Evolutionary conservation across 1,140 invertebrate genomes (phyloP).

Genomic region (Campoletis sonorensis): DNA sequence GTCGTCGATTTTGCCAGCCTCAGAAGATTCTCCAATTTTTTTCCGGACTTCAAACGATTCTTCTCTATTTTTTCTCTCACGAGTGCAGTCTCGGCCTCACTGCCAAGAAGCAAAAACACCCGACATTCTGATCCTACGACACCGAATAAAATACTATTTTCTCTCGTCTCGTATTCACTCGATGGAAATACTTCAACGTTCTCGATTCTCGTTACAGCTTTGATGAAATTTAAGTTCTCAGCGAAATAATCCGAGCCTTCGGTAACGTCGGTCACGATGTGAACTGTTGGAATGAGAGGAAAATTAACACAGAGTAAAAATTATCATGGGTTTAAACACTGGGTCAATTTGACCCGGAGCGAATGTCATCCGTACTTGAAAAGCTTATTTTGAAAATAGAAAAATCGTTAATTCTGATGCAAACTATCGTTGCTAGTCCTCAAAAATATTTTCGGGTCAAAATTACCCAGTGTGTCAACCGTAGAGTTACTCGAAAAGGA

Average conservation of each 20-base stretch:
- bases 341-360: too few relatives aligned
- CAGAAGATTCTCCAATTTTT: slow-evolving; percentile 69
- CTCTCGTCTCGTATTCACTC: slow-evolving; percentile 51
- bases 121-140: slow-evolving; percentile 56
- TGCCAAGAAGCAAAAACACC: slow-evolving; percentile 60
- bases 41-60: slow-evolving; percentile 68
- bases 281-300: slow-evolving; percentile 53
- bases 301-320: too few relatives aligned
- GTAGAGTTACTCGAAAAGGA: too few relatives aligned
- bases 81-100: slow-evolving; percentile 49
- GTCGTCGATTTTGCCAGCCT: slow-evolving; percentile 59
- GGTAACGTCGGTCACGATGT: slow-evolving; percentile 56
- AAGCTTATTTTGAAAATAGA: too few relatives aligned
- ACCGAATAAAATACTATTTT: slow-evolving; percentile 58
- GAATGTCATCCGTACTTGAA: too few relatives aligned
- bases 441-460: too few relatives aligned
- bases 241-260: slow-evolving; percentile 59
- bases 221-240: slow-evolving; percentile 63
- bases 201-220: slow-evolving; percentile 58
- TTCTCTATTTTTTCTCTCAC: slow-evolving; percentile 64
- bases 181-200: slow-evolving; percentile 58
- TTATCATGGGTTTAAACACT: too few relatives aligned
- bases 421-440: too few relatives aligned
- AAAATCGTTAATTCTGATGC: too few relatives aligned
- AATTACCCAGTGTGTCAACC: too few relatives aligned